These are phyloP conservation scores for Cistogaster globosa DNA, from an alignment of 2,888 invertebrate species.

Conservation along the genomic window DNA sequence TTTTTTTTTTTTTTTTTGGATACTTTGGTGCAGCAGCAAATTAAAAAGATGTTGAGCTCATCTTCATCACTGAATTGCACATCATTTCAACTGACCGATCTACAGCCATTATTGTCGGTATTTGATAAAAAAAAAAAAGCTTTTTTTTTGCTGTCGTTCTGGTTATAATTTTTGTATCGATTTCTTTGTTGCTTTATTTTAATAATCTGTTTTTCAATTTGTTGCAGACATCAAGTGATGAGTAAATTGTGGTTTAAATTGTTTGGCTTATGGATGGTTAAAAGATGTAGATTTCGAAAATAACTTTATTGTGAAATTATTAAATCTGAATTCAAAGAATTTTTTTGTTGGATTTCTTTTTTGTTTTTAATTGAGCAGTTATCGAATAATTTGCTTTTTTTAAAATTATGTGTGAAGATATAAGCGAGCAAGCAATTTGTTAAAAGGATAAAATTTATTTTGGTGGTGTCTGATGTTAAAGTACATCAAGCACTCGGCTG, in stretches of 20 bases:
- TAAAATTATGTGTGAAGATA: background rate
- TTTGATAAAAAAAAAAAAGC: conserved; percentile 6
- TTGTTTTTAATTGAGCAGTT: conserved; percentile 58
- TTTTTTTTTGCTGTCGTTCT: conserved; percentile 7
- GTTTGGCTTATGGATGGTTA: conserved; percentile 52
- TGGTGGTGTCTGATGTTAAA: too few relatives aligned
- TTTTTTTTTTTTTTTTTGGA: conserved; percentile 39
- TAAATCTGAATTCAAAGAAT: conserved; percentile 4
- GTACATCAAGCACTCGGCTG: too few relatives aligned
- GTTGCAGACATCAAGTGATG: conserved; percentile 38
- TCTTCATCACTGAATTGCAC: conserved; percentile 45
- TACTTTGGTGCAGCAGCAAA: conserved; percentile 20
- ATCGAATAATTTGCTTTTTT: background rate
- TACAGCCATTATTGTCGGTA: conserved; percentile 42
- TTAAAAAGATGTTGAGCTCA: conserved; percentile 26
- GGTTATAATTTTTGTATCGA: background rate
- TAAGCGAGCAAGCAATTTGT: too few relatives aligned
- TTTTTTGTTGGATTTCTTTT: background rate
- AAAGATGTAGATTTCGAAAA: conserved; percentile 14
- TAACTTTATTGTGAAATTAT: conserved; percentile 59
- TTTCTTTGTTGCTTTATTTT: background rate
- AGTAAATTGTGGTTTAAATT: conserved; percentile 53
- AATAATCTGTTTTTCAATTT: background rate
- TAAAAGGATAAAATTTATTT: too few relatives aligned
- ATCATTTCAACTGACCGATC: background rate